These are phyloP conservation scores for Columba guinea DNA, from an alignment of 2,797 vertebrate species.

Conservation along the genomic window DNA sequence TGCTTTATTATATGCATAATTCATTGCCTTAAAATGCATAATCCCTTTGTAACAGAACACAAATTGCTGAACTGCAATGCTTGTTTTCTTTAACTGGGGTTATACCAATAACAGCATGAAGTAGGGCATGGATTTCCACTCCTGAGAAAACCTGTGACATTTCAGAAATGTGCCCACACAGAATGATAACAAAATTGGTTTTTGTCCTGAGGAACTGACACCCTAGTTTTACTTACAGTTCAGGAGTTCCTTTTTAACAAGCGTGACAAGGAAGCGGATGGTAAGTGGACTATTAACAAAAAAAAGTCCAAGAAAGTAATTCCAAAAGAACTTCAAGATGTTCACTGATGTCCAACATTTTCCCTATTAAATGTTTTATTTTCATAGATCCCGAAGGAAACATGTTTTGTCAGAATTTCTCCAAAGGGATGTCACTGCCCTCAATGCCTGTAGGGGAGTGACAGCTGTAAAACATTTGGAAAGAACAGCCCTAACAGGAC, in stretches of 20 bases:
- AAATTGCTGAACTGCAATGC: neutral
- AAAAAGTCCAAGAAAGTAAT: neutral
- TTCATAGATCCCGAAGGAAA: neutral
- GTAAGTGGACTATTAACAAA: neutral
- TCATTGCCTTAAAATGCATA: neutral
- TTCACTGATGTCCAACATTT: neutral
- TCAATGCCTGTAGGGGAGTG: accelerated
- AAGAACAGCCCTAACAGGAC: neutral
- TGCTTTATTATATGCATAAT: neutral
- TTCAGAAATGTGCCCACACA: neutral
- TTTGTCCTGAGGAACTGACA: neutral
- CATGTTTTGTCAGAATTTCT: neutral
- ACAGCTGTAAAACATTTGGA: neutral
- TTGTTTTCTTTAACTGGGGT: neutral
- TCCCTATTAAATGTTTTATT: neutral
- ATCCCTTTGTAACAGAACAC: neutral
- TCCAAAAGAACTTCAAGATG: neutral
- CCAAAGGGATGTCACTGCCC: neutral
- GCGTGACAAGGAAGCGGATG: neutral
- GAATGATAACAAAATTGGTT: neutral
- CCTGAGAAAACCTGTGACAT: neutral
- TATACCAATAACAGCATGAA: neutral
- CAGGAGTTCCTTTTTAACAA: neutral
- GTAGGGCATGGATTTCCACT: neutral
- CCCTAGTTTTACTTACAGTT: neutral